Evolutionary conservation across 1,140 invertebrate species (phyloP).

Genomic region (Neoseiulus cucumeris): DNA sequence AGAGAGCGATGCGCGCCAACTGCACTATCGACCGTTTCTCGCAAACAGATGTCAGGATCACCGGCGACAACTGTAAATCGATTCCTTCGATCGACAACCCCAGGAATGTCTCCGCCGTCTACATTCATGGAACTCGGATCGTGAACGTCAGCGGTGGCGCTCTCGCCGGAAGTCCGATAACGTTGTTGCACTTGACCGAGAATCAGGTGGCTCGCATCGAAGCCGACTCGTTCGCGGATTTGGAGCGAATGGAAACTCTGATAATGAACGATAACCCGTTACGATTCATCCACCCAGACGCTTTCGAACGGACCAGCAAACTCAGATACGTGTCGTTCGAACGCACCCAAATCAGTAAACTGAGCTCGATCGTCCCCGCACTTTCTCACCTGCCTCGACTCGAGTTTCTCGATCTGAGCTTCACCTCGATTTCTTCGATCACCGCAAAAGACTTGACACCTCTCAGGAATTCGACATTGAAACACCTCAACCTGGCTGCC

Average conservation of each 20-base stretch:
- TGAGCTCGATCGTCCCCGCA: background rate
- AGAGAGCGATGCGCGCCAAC: background rate
- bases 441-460: background rate
- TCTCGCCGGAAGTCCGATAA: background rate
- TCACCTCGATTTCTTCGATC: background rate
- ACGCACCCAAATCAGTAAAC: background rate
- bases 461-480: background rate
- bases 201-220: background rate
- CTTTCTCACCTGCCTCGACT: background rate
- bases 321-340: background rate
- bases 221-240: background rate
- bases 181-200: background rate
- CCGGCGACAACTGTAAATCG: background rate
- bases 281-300: background rate
- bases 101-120: background rate
- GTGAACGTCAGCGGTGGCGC: background rate
- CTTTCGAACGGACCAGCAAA: background rate
- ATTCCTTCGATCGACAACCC: background rate
- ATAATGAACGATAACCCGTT: background rate
- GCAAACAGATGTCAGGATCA: background rate
- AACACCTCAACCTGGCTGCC: background rate
- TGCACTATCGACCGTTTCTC: background rate
- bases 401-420: background rate
- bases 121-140: background rate
- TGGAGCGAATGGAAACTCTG: background rate